phyloP scores from a whole-genome alignment of 2,888 invertebrate species.

The Palloptera scutellata region DNA sequence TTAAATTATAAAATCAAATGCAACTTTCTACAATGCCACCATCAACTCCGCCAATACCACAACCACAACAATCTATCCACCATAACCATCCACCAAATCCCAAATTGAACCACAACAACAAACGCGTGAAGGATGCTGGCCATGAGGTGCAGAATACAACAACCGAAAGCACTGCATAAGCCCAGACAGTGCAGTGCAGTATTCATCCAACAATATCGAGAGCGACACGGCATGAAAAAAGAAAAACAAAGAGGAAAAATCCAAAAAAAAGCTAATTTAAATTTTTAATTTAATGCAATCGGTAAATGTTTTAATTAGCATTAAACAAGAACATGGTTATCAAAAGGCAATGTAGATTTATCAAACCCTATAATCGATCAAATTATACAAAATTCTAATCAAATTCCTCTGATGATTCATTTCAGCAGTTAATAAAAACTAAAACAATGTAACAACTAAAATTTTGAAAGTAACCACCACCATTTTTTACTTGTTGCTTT shows the following conservation, averaged over 20 bases:
- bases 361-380: too few species aligned
- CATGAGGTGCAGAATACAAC: slow-evolving; percentile 65
- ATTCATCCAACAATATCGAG: slow-evolving; percentile 1
- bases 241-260: not conserved
- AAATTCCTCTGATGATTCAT: too few species aligned
- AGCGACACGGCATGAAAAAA: not conserved
- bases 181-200: slow-evolving; percentile 15
- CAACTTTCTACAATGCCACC: slow-evolving; percentile 5
- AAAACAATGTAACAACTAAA: too few species aligned
- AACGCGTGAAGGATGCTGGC: slow-evolving; percentile 54
- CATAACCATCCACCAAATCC: slow-evolving; percentile 27
- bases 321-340: too few species aligned
- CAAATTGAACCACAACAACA: slow-evolving; percentile 27
- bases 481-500: too few species aligned
- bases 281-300: slow-evolving; percentile 10
- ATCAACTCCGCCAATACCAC: slow-evolving; percentile 24
- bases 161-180: slow-evolving; percentile 64
- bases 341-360: not conserved
- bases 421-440: too few species aligned
- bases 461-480: too few species aligned
- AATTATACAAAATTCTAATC: too few species aligned
- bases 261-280: slow-evolving; percentile 10
- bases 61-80: slow-evolving; percentile 25
- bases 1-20: not conserved
- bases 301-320: too few species aligned